A percentile compares a stretch with the other conserved stretches of the same genome.
Conservation (phyloP, 1,140 invertebrate genomes). For the Papilio machaon region DNA sequence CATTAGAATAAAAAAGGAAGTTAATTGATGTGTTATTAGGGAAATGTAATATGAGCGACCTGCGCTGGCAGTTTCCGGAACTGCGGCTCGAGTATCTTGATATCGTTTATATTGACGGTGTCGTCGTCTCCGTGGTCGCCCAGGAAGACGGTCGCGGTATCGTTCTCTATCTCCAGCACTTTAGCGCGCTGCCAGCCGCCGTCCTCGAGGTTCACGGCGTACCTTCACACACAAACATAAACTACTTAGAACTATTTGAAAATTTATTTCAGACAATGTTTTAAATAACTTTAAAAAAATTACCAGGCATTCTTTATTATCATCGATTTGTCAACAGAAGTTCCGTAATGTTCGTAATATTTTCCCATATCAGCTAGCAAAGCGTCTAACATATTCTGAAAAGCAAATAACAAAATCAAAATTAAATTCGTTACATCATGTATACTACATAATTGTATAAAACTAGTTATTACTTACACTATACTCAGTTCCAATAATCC, state of each 20-base stretch:
- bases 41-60: constrained; percentile 61
- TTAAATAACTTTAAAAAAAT: constrained; percentile 40
- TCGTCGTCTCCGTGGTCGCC: constrained; percentile 86
- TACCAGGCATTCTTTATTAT: constrained; percentile 74
- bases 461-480: constrained; percentile 75
- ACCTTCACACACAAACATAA: constrained; percentile 70
- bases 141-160: constrained; percentile 82
- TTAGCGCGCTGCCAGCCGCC: constrained; percentile 84
- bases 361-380: constrained; percentile 82
- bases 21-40: background rate
- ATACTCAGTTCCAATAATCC: constrained; percentile 81
- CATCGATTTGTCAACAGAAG: constrained; percentile 69
- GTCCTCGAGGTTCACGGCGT: constrained; percentile 83
- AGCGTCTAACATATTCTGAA: constrained; percentile 81
- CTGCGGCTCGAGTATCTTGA: constrained; percentile 82
- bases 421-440: background rate
- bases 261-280: background rate
- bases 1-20: background rate
- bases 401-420: constrained; percentile 47
- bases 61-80: constrained; percentile 84
- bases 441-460: background rate
- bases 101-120: constrained; percentile 67
- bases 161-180: constrained; percentile 77
- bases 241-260: background rate
- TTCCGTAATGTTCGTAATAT: constrained; percentile 77